Percentiles rank a stretch among this genome's conserved stretches.
Conservation (phyloP, 2,113 vertebrate species). For the Gadus chalcogrammus region DNA sequence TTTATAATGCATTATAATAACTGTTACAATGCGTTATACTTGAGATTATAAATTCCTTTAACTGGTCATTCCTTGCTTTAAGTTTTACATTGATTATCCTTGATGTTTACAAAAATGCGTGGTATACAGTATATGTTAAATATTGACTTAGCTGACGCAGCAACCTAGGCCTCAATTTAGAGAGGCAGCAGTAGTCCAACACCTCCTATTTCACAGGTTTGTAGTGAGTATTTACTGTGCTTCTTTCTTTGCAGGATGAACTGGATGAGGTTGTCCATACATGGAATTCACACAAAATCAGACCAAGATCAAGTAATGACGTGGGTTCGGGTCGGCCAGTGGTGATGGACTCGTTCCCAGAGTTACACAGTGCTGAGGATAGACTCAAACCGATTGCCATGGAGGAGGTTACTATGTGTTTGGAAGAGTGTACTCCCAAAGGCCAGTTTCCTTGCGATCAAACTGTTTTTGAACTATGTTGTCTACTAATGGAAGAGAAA, state of each 20-base stretch:
- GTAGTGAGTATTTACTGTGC: no score
- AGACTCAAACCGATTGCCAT: background rate
- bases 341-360: conserved; percentile 1
- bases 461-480: background rate
- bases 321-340: background rate
- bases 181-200: no score
- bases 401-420: background rate
- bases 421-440: conserved; percentile 7
- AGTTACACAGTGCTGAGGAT: background rate
- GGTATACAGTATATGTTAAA: no score
- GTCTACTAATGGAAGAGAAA: background rate
- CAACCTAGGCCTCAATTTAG: no score
- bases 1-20: no score
- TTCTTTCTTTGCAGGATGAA: conserved; percentile 9
- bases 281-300: conserved; percentile 8
- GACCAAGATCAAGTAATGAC: background rate
- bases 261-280: conserved; percentile 1
- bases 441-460: conserved; percentile 3
- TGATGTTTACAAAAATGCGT: no score
- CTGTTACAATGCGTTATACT: no score
- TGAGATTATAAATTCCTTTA: no score
- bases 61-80: no score
- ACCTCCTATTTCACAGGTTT: no score
- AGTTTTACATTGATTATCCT: no score
- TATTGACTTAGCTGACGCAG: no score